A percentile compares a stretch with the other conserved stretches of the same genome.
Evolutionary conservation across 2,113 vertebrate genomes (phyloP).

Genomic region (Microcebus murinus): DNA sequence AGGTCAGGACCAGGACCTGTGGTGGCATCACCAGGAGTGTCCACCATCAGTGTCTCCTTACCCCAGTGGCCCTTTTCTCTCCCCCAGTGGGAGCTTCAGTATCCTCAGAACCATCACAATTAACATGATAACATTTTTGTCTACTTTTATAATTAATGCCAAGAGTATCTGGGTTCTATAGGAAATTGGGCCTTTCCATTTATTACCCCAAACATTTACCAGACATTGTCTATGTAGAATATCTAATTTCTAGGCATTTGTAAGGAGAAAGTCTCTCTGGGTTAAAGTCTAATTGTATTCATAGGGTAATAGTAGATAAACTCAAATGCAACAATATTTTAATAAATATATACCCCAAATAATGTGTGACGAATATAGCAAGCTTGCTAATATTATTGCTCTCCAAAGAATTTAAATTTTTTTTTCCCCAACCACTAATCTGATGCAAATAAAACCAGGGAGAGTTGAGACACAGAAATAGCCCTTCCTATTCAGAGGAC

Average conservation of each 20-base stretch:
- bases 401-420: not conserved
- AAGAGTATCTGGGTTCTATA: not conserved
- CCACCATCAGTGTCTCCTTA: too few relatives aligned
- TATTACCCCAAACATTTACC: slow-evolving; percentile 7
- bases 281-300: slow-evolving; percentile 39
- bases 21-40: not conserved
- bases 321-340: not conserved
- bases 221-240: not conserved
- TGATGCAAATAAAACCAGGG: not conserved
- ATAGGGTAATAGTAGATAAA: not conserved
- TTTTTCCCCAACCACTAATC: not conserved
- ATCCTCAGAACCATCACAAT: not conserved
- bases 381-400: not conserved
- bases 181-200: slow-evolving; percentile 23
- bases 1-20: rapidly evolving
- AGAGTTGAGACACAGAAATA: not conserved
- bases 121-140: not conserved
- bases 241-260: slow-evolving; percentile 15
- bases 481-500: not conserved
- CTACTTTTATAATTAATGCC: not conserved
- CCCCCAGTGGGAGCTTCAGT: not conserved
- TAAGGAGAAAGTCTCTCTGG: not conserved
- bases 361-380: not conserved
- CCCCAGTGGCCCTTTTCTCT: not conserved
- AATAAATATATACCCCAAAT: not conserved